Conservation (phyloP, 1,140 invertebrate genomes). For the Diabrotica undecimpunctata region DNA sequence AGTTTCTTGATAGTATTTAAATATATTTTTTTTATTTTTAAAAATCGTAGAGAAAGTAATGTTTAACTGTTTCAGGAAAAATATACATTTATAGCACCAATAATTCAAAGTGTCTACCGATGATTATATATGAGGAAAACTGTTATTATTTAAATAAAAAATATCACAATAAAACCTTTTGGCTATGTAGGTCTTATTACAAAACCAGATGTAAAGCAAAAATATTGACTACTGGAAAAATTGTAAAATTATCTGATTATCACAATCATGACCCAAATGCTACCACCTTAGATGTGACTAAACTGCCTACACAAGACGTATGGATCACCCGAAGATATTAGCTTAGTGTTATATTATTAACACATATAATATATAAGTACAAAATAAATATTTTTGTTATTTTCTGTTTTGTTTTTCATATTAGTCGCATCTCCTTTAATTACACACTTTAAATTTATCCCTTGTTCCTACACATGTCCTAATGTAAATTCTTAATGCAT, state of each 20-base stretch:
- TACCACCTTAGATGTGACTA: neutral
- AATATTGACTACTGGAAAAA: constrained; percentile 4
- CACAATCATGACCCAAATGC: constrained; percentile 12
- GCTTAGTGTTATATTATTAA: neutral
- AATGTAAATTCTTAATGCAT: no score
- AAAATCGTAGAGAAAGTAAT: no score
- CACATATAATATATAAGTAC: no score
- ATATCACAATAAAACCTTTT: constrained; percentile 4
- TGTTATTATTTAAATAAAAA: constrained; percentile 13
- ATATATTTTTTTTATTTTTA: no score
- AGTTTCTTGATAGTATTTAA: no score
- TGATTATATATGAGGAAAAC: constrained; percentile 14
- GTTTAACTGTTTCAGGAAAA: constrained; percentile 5
- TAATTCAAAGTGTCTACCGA: constrained; percentile 1
- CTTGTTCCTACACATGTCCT: no score
- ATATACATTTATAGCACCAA: constrained; percentile 7
- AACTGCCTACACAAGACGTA: neutral
- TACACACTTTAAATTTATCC: no score
- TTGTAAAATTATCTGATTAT: constrained; percentile 3
- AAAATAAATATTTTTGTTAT: no score
- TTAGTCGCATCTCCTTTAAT: no score
- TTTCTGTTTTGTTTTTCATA: no score
- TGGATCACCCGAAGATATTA: neutral
- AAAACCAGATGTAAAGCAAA: constrained; percentile 19
- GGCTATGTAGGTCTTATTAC: constrained; percentile 8